Evolutionary conservation across 2,888 invertebrate genomes (phyloP).

Genomic region (Diogma glabrata): DNA sequence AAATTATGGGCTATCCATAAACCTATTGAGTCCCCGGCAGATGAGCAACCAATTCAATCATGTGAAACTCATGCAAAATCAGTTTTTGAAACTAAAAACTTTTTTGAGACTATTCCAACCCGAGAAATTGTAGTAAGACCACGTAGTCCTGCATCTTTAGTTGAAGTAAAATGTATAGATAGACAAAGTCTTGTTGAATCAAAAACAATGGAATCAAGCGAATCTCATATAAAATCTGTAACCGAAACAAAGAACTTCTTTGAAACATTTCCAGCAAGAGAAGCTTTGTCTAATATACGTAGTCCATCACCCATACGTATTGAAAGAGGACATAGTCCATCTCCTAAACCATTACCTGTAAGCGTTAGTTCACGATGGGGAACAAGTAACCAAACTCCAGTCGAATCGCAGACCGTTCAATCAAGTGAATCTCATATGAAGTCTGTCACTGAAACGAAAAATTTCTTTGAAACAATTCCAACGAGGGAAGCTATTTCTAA

Average conservation of each 20-base stretch:
- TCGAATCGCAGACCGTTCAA: not conserved
- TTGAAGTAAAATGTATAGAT: too few species aligned
- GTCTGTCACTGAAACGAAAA: constrained; percentile 22
- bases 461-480: too few species aligned
- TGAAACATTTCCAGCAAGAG: too few species aligned
- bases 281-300: too few species aligned
- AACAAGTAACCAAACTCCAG: too few species aligned
- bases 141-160: too few species aligned
- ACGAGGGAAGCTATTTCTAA: too few species aligned
- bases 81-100: constrained; percentile 2
- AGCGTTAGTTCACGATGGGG: too few species aligned
- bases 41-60: constrained; percentile 27
- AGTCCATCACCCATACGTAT: too few species aligned
- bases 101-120: constrained; percentile 6
- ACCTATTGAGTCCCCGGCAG: constrained; percentile 24
- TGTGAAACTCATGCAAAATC: constrained; percentile 17
- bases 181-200: not conserved
- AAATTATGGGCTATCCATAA: constrained; percentile 47
- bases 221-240: constrained; percentile 27
- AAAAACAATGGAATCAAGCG: not conserved
- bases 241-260: too few species aligned
- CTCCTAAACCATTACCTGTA: too few species aligned
- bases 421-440: constrained; percentile 24
- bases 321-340: too few species aligned
- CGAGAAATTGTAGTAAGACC: constrained; percentile 17